Evolutionary conservation across 2,113 vertebrate genomes (phyloP).

Genomic region (Sigmodon hispidus): DNA sequence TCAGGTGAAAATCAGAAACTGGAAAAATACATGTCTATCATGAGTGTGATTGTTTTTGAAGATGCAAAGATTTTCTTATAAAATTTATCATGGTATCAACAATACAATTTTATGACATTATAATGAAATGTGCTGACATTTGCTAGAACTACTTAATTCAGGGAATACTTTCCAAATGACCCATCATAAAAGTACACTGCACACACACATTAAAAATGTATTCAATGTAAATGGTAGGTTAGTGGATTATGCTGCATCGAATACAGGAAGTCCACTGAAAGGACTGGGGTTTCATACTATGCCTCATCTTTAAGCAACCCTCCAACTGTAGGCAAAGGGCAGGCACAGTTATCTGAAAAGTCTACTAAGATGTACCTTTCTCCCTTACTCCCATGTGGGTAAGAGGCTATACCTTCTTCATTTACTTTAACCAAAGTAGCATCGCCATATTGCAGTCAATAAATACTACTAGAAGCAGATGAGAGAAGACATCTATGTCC

Average conservation of each 20-base stretch:
- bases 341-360: background rate
- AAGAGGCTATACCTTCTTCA: background rate
- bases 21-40: background rate
- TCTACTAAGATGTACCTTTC: background rate
- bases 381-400: background rate
- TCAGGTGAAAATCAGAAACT: conserved; percentile 14
- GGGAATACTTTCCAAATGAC: conserved; percentile 41
- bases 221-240: background rate
- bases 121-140: conserved; percentile 24
- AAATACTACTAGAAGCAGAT: background rate
- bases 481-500: background rate
- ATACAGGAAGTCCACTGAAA: background rate
- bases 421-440: background rate
- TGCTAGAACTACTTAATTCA: background rate
- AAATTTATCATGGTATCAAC: background rate
- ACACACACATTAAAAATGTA: background rate
- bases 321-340: background rate
- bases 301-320: background rate
- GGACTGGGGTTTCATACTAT: background rate
- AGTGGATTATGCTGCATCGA: background rate
- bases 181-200: background rate
- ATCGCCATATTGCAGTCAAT: background rate
- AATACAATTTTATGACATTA: background rate
- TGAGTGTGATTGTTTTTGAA: background rate
- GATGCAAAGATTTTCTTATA: background rate